Base-by-base conservation (phyloP, 2,797 vertebrate genomes). In the Tokudaia muenninki region DNA sequence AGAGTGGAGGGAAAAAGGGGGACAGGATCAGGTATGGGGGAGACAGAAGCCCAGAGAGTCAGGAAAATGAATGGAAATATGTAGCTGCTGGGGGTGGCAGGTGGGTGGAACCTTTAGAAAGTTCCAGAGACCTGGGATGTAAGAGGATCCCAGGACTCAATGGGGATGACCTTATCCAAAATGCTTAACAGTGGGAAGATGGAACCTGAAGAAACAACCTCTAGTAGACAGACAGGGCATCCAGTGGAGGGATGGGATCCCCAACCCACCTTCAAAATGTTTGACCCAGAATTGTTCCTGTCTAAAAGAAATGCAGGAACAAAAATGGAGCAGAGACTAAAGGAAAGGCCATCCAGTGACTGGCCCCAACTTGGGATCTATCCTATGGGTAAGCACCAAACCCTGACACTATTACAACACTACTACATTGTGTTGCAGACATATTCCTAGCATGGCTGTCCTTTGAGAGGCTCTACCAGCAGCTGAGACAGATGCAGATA, bases 1-100 rank as follows among this genome's bases (percentile, higher is more conserved):
- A 19, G 31, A 19, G 6, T 1, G 17, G 7, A 21, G 17, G 3
- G 6, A 2, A 19, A 9, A n/a, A 17, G 14, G 17, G 7, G 17
- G 17, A 34, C 67, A 72, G 34, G 67, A 72, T 72, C 67, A 72
- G 17, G 67, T 37, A 21, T 72, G 34, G 17, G 34, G 34, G 3
- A 72, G 67, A 72, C 67, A 72, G 34, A 72, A 72, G 17, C 16
- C 34, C 16, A 37, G 67, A 72, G 17, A 7, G 34, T 16, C 67
- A 72, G 34, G 31, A 72, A 72, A 72, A 72, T 72, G 1, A 72
- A 72, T 70, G 67, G 16, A 72, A 37, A 72, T 72, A 19, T 72
- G n/a, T 16, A n/a, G n/a, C 34, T n/a, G 7, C n/a, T 2, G 19
- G 34, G 65, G 14, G 67, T 72, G 16, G 31, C 5, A 34, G 34